phyloP scores from a whole-genome alignment of 2,797 vertebrate species.

The Myripristis murdjan region DNA sequence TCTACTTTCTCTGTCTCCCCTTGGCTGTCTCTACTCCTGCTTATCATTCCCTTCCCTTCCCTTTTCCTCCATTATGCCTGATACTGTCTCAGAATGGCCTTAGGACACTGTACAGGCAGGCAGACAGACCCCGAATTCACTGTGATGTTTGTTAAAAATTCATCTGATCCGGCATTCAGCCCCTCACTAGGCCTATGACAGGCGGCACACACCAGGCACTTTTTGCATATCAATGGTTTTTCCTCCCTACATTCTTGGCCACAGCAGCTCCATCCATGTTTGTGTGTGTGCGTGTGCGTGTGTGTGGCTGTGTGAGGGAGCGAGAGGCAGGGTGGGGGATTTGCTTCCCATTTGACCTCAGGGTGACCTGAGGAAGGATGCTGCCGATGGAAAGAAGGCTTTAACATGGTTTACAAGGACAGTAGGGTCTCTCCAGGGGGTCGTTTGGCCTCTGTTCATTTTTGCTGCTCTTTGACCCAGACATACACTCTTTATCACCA shows the following conservation, averaged over 20 bases:
- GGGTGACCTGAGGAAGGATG: slow-evolving; percentile 68
- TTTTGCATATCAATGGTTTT: slow-evolving; percentile 4
- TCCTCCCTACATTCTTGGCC: background rate
- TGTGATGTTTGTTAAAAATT: slow-evolving; percentile 21
- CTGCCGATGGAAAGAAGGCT: slow-evolving; percentile 64
- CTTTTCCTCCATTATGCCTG: background rate
- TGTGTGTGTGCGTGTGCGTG: slow-evolving; percentile 2
- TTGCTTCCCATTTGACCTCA: slow-evolving; percentile 57
- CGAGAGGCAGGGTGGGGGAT: slow-evolving; percentile 9
- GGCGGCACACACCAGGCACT: background rate
- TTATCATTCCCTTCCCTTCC: background rate
- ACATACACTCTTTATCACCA: slow-evolving; percentile 27
- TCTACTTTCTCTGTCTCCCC: slow-evolving; percentile 9
- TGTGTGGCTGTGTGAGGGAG: slow-evolving; percentile 9
- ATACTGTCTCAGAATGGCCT: background rate
- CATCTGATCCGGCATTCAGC: slow-evolving; percentile 13
- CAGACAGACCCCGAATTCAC: background rate
- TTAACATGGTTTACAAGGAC: slow-evolving; percentile 54
- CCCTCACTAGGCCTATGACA: slow-evolving; percentile 1
- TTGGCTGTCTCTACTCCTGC: background rate
- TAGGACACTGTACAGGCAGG: background rate
- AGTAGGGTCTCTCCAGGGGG: slow-evolving; percentile 45
- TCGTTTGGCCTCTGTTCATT: slow-evolving; percentile 35
- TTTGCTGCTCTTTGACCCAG: slow-evolving; percentile 35
- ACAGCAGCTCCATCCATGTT: background rate